Base-by-base conservation (phyloP, 2,113 vertebrate species). In the Mustela lutreola region DNA sequence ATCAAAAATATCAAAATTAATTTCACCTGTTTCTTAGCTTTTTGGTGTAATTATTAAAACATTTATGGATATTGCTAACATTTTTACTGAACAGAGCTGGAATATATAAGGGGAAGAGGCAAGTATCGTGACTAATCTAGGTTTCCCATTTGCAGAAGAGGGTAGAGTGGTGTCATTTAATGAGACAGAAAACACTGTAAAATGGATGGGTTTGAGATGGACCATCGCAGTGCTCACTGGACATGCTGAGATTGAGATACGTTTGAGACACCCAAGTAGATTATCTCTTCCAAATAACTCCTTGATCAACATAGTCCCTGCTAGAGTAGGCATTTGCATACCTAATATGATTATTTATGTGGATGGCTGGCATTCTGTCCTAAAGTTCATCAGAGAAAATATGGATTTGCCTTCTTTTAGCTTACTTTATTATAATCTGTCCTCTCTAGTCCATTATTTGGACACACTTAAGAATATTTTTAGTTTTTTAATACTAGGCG, bases 1-100 rank as follows among this genome's bases (percentile, higher is more conserved):
- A 45, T 56, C 22, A 84, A 92, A 70, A 36, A 65, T 15, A 81
- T 67, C 63, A 84, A 89, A 93, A 93, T 89, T 65, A 88, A 83
- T 92, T 45, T 83, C 60, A 89, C 31, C 22, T 70, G 6, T 39
- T 70, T 50, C 70, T 53, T 62, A 71, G 28, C 22, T 80, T 89
- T 93, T 84, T 90, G 90, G 26, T 24, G 58, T 56, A 67, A 45
- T 65, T 75, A 67, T 4, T 81, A n/a, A 15, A 67, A 85, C 65
- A 90, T 58, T 81, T 65, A 89, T 36, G 42, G n/a, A 33, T 33
- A 36, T 93, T 18, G 11, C 45, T 91, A 67, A 86, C 26, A 65
- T 63, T 95, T 97, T 86, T 58, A 76, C 5, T 83, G 67, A 50
- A 82, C 5, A 88, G 67, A 56, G 18, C 28, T 71, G 24, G 18